Evolutionary conservation across 2,113 vertebrate genomes (phyloP).

Genomic region (Xenopus tropicalis): UCB_Xtro_10.0 CM004449.2:65147501-65148000

Average conservation of each 20-base stretch:
- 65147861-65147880: too few species aligned
- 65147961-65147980: too few species aligned
- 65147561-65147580: neutral
- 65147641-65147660: neutral
- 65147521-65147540: neutral
- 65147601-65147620: conserved; percentile 18
- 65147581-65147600: conserved; percentile 6
- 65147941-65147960: too few species aligned
- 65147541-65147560: neutral
- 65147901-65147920: too few species aligned
- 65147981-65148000: too few species aligned
- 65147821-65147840: too few species aligned
- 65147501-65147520: neutral
- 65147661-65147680: conserved; percentile 20
- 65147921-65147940: too few species aligned
- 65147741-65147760: neutral
- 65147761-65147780: too few species aligned
- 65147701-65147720: neutral
- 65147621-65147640: neutral
- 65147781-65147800: too few species aligned
- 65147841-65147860: too few species aligned
- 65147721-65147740: conserved; percentile 11
- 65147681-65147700: conserved; percentile 24
- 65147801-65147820: too few species aligned
- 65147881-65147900: too few species aligned